A percentile compares a stretch with the other conserved stretches of the same genome.
These are phyloP conservation scores for Dascyllus trimaculatus DNA, from an alignment of 2,113 vertebrate genomes.

Conservation along the genomic window DNA sequence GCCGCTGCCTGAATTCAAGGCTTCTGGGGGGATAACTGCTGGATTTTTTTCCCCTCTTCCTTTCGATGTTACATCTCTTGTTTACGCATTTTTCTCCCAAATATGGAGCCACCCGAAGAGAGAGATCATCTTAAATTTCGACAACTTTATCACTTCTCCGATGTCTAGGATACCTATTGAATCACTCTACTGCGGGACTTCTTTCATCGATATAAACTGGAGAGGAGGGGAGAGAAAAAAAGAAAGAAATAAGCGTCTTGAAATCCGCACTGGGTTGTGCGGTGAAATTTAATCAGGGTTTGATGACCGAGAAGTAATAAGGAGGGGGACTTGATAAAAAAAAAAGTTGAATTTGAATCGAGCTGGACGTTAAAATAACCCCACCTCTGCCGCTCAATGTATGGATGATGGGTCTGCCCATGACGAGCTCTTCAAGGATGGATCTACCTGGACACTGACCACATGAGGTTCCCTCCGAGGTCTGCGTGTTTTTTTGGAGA, in stretches of 20 bases:
- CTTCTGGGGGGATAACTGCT: slow-evolving; percentile 50
- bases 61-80: slow-evolving; percentile 28
- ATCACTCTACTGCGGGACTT: slow-evolving; percentile 40
- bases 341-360: slow-evolving; percentile 68
- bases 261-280: slow-evolving; percentile 95
- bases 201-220: slow-evolving; percentile 23
- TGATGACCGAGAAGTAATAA: slow-evolving; percentile 57
- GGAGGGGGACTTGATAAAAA: slow-evolving; percentile 53
- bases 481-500: slow-evolving; percentile 14
- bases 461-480: slow-evolving; percentile 1
- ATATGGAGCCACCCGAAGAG: slow-evolving; percentile 39
- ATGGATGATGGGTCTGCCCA: slow-evolving; percentile 42
- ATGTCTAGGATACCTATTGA: slow-evolving; percentile 31
- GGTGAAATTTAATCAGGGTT: slow-evolving; percentile 93
- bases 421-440: slow-evolving; percentile 43
- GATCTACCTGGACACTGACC: slow-evolving; percentile 45
- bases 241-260: slow-evolving; percentile 77
- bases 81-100: slow-evolving; percentile 16
- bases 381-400: slow-evolving; percentile 27
- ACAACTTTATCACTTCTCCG: slow-evolving; percentile 49
- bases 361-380: slow-evolving; percentile 52
- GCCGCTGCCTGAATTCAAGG: slow-evolving; percentile 17
- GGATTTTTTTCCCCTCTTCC: slow-evolving; percentile 36
- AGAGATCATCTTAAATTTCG: slow-evolving; percentile 17
- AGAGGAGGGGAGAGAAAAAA: background rate